Evolutionary conservation across 2,113 vertebrate species (phyloP).

Genomic region (Terrapene triunguis): DNA sequence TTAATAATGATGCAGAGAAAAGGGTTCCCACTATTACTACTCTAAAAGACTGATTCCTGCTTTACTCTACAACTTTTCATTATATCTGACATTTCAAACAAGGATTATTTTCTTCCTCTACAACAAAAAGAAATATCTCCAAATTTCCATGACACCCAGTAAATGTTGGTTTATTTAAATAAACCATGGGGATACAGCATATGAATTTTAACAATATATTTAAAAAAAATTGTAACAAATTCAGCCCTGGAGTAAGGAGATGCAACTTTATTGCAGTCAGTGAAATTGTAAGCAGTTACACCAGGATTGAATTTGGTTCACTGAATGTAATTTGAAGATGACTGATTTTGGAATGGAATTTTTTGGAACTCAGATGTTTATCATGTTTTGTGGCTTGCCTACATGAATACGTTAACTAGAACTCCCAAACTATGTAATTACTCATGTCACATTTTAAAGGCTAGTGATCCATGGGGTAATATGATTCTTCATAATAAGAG

Average conservation of each 20-base stretch:
- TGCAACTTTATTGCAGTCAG: not conserved
- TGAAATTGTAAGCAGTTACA: not conserved
- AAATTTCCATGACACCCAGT: not conserved
- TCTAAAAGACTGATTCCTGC: not conserved
- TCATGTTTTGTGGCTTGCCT: not conserved
- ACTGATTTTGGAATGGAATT: not conserved
- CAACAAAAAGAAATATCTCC: not conserved
- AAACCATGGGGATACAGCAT: not conserved
- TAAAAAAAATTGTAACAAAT: not conserved
- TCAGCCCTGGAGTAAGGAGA: not conserved
- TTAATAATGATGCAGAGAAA: not conserved
- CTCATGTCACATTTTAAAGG: not conserved
- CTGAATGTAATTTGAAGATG: not conserved
- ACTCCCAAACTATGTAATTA: not conserved
- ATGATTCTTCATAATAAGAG: not conserved
- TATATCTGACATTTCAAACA: not conserved
- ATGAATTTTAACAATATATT: not conserved
- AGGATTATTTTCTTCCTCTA: not conserved
- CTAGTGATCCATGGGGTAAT: not conserved
- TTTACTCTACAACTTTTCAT: not conserved
- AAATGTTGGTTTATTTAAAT: not conserved
- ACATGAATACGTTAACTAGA: not conserved
- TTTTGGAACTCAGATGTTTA: not conserved
- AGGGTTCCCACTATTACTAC: not conserved
- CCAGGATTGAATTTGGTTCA: not conserved